A percentile compares a stretch with the other conserved stretches of the same genome.
Conservation (phyloP, 2,113 vertebrate genomes). For the Panthera uncia region DNA sequence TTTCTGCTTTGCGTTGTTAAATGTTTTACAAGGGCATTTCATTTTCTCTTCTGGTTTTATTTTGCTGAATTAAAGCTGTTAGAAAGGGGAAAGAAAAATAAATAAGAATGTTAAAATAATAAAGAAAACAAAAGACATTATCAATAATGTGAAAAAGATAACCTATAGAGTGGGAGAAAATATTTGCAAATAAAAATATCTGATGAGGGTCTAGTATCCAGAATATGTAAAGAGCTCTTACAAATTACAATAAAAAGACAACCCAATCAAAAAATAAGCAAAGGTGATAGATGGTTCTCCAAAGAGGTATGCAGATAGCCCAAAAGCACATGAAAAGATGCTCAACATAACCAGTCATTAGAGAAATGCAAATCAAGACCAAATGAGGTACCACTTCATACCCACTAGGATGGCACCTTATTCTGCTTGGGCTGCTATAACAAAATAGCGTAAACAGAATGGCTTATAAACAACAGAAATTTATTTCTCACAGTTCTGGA, state of each 20-base stretch:
- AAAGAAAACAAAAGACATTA: neutral
- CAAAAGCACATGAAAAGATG: neutral
- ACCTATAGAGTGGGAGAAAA: neutral
- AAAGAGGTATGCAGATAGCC: neutral
- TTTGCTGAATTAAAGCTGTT: neutral
- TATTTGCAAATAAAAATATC: neutral
- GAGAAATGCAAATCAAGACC: neutral
- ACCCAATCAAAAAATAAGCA: neutral
- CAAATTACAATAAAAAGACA: neutral
- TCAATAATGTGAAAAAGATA: neutral
- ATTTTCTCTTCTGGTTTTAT: neutral
- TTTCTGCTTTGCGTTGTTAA: neutral
- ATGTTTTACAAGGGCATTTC: neutral
- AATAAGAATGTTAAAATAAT: no score
- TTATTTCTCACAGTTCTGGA: neutral
- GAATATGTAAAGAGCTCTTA: neutral
- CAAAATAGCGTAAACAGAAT: neutral
- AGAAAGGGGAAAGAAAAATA: neutral
- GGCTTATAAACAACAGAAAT: neutral
- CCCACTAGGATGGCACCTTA: neutral
- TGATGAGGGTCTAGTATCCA: neutral
- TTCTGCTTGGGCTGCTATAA: neutral
- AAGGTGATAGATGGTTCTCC: neutral
- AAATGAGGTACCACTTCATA: neutral
- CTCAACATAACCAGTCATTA: neutral